Conservation (phyloP, 2,113 vertebrate species). For the Syrmaticus mikado region DNA sequence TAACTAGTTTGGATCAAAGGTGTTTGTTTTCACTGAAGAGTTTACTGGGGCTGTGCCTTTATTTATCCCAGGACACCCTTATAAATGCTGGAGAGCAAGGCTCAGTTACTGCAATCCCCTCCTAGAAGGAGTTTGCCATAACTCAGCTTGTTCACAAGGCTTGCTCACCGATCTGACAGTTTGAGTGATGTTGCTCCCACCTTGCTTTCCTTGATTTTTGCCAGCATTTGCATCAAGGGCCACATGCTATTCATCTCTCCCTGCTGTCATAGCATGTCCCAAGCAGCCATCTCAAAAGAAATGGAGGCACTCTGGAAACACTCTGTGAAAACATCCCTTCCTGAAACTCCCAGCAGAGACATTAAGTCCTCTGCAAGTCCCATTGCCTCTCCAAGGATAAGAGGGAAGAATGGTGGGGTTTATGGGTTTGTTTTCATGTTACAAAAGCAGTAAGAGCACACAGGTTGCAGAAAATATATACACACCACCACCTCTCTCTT, state of each 20-base stretch:
- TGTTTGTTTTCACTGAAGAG: conserved; percentile 40
- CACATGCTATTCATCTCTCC: background rate
- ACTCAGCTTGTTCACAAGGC: conserved; percentile 48
- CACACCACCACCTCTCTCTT: background rate
- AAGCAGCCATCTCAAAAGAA: background rate
- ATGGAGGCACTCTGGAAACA: fast-evolving
- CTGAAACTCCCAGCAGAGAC: background rate
- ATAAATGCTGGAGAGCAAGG: conserved; percentile 54
- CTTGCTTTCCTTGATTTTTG: conserved; percentile 51
- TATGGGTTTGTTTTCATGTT: background rate
- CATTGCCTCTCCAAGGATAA: background rate
- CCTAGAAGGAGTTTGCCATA: conserved; percentile 37
- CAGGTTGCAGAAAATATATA: background rate
- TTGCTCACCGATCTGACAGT: conserved; percentile 47
- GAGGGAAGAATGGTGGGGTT: background rate
- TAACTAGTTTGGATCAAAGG: conserved; percentile 31
- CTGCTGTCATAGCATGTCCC: background rate
- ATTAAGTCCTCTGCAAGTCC: background rate
- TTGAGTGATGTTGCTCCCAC: conserved; percentile 12
- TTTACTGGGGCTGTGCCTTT: conserved; percentile 49
- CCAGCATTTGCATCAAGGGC: conserved; percentile 23
- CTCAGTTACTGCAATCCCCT: conserved; percentile 59
- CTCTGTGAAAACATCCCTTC: background rate
- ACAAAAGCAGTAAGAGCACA: fast-evolving
- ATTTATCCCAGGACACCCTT: conserved; percentile 61